Evolutionary conservation across 1,140 invertebrate genomes (phyloP), one percentile per base, ranked within the genome.

Genomic region (Ceratitis capitata): DNA sequence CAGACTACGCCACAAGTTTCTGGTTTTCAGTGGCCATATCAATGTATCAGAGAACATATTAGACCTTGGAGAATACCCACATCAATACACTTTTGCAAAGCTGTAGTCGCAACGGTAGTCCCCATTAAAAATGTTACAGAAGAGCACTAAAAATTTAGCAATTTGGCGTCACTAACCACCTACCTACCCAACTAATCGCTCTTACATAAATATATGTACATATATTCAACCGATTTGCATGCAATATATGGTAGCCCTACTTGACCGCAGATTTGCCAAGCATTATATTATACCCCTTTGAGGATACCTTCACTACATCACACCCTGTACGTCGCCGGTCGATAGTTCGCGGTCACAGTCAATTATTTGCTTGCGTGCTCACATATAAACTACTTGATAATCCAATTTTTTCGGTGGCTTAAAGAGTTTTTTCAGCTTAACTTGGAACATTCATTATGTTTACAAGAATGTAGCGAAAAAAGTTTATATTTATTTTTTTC

Each of bases 81-180:
- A 5, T 2, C 14, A 0, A 23, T 19, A 12, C 69, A 19, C 69
- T 42, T 39, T 42, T 78, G 39, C 69, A 23, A 3, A 26, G 23
- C 39, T n/a, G n/a, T n/a, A n/a, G n/a, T n/a, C n/a, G n/a, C n/a
- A n/a, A n/a, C 69, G 6, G 19, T 39, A n/a, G n/a, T 45, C 69
- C 7, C 23, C 23, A 35, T 35, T 45, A 78, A 78, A 78, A 78
- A 78, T 45, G 42, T 45, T 78, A 39, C 23, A 78, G 45, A 39
- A 12, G 39, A 35, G 42, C 69, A 78, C 45, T 78, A 78, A 78
- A 78, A 78, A 78, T 78, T 35, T 42, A 78, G 23, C 69, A 47
- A 23, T 19, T 23, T 78, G 32, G 39, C 42, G 45, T 32, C 32
- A 45, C 69, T 78, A 45, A 12, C n/a, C 69, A 64, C 9, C 58